Percentiles rank a stretch among this genome's conserved stretches.
Conservation (phyloP, 92 coral and sea anemone genomes). For the Desmophyllum pertusum region DNA sequence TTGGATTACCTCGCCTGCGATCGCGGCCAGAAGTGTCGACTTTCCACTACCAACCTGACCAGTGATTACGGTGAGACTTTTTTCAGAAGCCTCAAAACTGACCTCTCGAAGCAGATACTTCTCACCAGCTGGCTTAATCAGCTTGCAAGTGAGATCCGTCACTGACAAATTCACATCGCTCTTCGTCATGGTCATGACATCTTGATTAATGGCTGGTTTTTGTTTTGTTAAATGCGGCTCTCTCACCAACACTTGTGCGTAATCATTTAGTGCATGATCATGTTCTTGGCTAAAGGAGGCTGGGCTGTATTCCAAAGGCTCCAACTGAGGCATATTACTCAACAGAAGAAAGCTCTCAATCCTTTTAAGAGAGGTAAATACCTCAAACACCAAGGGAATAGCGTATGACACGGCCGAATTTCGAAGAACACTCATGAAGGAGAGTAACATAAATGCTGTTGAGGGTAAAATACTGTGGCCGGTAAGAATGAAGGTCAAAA, state of each 20-base stretch:
- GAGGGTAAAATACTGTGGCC: not conserved
- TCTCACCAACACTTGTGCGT: not conserved
- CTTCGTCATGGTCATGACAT: not conserved
- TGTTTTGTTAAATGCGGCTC: not conserved
- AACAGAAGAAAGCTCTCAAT: slow-evolving; percentile 17
- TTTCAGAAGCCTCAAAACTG: not conserved
- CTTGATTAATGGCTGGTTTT: not conserved
- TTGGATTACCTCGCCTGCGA: slow-evolving; percentile 24
- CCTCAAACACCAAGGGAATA: slow-evolving; percentile 1
- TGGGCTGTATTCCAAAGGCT: not conserved
- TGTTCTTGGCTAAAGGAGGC: not conserved
- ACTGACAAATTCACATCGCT: not conserved
- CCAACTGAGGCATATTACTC: not conserved
- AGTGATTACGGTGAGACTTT: slow-evolving; percentile 18
- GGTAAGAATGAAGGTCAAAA: not conserved
- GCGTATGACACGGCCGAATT: not conserved
- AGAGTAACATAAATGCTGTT: slow-evolving; percentile 6
- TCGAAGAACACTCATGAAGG: slow-evolving; percentile 7
- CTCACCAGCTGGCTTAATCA: not conserved
- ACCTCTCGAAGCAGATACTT: slow-evolving; percentile 9
- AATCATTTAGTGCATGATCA: not conserved
- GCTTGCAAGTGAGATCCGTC: slow-evolving; percentile 1
- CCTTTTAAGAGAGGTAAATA: not conserved
- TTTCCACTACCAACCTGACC: slow-evolving; percentile 35
- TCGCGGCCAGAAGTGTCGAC: slow-evolving; percentile 35